These are phyloP conservation scores for Cephalophus harveyi DNA, from an alignment of 2,113 vertebrate genomes.

Conservation along the genomic window DNA sequence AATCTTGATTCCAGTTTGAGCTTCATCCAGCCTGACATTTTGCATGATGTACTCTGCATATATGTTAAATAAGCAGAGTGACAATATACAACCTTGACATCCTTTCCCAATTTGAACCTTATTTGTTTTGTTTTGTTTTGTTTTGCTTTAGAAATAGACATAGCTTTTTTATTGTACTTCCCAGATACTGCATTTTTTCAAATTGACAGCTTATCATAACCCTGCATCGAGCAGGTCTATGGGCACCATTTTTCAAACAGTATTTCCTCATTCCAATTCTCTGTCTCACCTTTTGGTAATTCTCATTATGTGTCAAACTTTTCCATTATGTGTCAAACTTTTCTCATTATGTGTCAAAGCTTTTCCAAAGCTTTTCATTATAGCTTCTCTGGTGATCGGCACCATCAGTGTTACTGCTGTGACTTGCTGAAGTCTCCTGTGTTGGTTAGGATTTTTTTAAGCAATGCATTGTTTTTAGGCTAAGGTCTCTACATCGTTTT, in stretches of 20 bases:
- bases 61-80: not conserved
- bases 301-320: not conserved
- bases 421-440: not conserved
- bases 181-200: rapidly evolving
- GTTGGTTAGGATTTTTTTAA: not conserved
- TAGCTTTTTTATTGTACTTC: not conserved
- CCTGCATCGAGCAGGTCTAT: rapidly evolving
- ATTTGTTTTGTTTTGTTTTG: not conserved
- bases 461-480: not conserved
- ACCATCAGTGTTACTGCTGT: not conserved
- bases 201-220: not conserved
- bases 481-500: not conserved
- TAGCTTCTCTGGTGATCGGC: not conserved
- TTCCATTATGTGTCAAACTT: no score
- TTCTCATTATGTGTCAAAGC: no score
- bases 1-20: not conserved
- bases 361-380: no score
- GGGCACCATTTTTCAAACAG: not conserved
- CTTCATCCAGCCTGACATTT: not conserved
- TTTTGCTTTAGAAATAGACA: not conserved
- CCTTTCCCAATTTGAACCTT: not conserved
- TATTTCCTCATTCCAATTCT: not conserved
- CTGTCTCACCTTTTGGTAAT: not conserved
- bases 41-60: not conserved
- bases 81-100: not conserved